Percentiles rank a stretch among this genome's conserved stretches.
Conservation (phyloP, 2,797 vertebrate species). For the Falco berigora region DNA sequence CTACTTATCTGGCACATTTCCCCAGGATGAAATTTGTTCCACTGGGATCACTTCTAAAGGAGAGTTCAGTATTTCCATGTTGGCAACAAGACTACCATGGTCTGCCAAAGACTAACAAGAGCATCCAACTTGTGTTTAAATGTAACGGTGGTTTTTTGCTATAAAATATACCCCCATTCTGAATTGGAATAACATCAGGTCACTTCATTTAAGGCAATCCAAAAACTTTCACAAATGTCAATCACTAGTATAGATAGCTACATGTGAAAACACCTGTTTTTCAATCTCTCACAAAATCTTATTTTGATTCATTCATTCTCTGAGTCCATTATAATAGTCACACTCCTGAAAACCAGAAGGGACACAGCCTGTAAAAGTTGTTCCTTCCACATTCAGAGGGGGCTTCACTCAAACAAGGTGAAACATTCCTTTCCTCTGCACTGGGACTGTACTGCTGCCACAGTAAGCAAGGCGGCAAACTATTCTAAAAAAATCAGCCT, state of each 20-base stretch:
- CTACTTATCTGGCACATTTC: background rate
- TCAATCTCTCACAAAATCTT: background rate
- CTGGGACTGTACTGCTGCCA: background rate
- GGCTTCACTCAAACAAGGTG: background rate
- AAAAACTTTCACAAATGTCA: background rate
- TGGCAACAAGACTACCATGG: background rate
- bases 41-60: background rate
- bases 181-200: background rate
- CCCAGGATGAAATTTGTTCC: background rate
- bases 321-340: background rate
- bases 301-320: background rate
- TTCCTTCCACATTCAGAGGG: background rate
- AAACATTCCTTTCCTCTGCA: background rate
- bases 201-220: background rate
- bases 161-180: background rate
- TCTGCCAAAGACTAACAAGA: constrained; percentile 1
- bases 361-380: background rate
- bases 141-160: background rate
- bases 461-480: background rate
- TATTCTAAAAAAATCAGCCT: background rate
- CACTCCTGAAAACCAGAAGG: background rate
- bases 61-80: background rate
- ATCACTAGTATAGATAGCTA: background rate
- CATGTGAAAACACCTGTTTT: background rate
- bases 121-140: background rate